A percentile compares a stretch with the other conserved stretches of the same genome.
These are phyloP conservation scores for Rousettus madagascariensis DNA, from an alignment of 2,797 vertebrate species.

Conservation along the genomic window DNA sequence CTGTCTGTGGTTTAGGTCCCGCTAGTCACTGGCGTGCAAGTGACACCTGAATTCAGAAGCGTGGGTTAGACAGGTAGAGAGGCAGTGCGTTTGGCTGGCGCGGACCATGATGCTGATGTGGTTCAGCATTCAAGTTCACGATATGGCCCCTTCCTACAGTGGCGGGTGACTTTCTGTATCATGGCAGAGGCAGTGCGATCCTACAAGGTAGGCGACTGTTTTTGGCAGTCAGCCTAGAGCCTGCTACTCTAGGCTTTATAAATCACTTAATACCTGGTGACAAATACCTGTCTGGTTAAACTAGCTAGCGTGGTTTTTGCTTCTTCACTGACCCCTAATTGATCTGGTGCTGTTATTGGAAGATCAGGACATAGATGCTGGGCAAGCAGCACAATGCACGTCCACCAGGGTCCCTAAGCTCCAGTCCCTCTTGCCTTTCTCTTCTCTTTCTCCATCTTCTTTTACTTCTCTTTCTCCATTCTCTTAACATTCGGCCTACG, in stretches of 20 bases:
- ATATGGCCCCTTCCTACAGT: too few relatives aligned
- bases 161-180: too few relatives aligned
- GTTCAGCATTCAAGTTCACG: background rate
- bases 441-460: background rate
- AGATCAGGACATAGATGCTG: background rate
- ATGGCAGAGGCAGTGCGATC: too few relatives aligned
- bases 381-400: fast-evolving
- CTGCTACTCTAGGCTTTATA: background rate
- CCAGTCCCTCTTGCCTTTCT: background rate
- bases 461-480: background rate
- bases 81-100: background rate
- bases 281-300: background rate
- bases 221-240: background rate
- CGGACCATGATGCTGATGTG: fast-evolving
- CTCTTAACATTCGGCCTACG: background rate
- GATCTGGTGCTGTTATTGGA: background rate
- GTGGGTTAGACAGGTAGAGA: background rate
- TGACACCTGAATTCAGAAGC: background rate
- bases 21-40: background rate
- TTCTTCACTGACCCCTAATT: background rate
- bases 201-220: background rate
- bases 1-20: background rate
- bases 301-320: background rate
- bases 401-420: background rate
- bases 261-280: background rate